Percentiles rank a stretch among this genome's conserved stretches.
These are phyloP conservation scores for Delia radicum DNA, from an alignment of 1,140 invertebrate genomes.

Conservation along the genomic window DNA sequence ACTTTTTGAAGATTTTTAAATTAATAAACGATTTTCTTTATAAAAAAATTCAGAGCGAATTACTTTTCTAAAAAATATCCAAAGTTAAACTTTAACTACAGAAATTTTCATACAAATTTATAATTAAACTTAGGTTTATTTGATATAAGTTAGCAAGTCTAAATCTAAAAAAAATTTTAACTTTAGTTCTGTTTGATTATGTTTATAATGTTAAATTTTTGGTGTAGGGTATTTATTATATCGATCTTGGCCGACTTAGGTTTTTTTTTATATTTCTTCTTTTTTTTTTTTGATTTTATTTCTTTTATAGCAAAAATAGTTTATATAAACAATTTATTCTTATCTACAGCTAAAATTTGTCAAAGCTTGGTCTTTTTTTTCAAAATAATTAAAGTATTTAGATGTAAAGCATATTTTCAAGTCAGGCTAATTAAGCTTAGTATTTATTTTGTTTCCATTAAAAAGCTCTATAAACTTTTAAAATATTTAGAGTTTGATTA, in stretches of 20 bases:
- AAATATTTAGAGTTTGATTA: not conserved
- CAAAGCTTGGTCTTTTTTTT: constrained; percentile 13
- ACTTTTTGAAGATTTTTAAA: no score
- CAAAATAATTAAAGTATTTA: not conserved
- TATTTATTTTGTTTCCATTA: not conserved
- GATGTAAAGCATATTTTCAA: not conserved
- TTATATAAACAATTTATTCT: not conserved
- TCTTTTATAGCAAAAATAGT: constrained; percentile 18
- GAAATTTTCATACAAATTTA: no score
- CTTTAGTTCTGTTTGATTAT: no score
- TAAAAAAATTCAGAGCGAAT: no score
- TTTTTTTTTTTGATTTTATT: not conserved
- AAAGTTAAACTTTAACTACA: no score
- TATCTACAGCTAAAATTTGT: constrained; percentile 7
- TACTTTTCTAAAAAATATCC: no score
- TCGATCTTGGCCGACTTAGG: not conserved
- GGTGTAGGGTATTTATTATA: not conserved
- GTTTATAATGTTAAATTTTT: no score
- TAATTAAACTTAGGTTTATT: no score
- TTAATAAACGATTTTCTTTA: no score
- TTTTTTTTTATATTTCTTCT: not conserved
- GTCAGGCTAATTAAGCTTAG: not conserved
- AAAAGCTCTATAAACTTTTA: not conserved
- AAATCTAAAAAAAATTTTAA: no score
- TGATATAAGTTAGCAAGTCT: no score